phyloP scores from a whole-genome alignment of 2,113 vertebrate genomes.

The Xyliphius kryptos region DNA sequence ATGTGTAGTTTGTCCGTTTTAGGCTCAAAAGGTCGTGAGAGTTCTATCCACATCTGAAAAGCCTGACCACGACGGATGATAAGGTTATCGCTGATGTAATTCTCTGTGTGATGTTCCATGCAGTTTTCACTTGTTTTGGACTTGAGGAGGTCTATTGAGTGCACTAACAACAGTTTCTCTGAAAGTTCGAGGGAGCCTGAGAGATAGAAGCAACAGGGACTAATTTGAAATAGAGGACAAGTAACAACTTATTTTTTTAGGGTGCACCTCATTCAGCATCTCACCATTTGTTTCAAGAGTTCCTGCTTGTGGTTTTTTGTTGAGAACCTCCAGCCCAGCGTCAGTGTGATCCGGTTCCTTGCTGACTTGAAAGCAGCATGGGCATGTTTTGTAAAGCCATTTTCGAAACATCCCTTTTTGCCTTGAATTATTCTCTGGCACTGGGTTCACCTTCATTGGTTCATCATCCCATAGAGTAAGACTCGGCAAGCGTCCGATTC shows the following conservation, averaged over 20 bases:
- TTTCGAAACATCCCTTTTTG: background rate
- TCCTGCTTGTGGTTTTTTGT: background rate
- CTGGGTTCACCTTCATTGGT: background rate
- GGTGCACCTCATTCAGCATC: too few relatives aligned
- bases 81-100: constrained; percentile 61
- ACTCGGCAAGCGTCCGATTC: background rate
- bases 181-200: too few relatives aligned
- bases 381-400: constrained; percentile 1
- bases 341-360: background rate
- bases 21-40: constrained; percentile 64
- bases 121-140: constrained; percentile 56
- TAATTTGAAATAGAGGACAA: background rate
- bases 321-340: too few relatives aligned
- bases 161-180: constrained; percentile 65
- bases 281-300: background rate
- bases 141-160: constrained; percentile 67
- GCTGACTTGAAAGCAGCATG: background rate
- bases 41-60: constrained; percentile 65
- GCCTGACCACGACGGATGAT: constrained; percentile 76
- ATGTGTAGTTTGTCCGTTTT: constrained; percentile 62
- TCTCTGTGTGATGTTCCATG: constrained; percentile 69
- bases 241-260: background rate
- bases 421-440: background rate
- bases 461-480: background rate
- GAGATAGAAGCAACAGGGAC: constrained; percentile 16